Evolutionary conservation across 2,888 invertebrate genomes (phyloP), one percentile per base, ranked within the genome.

Genomic region (Sialis fuliginosa): DNA sequence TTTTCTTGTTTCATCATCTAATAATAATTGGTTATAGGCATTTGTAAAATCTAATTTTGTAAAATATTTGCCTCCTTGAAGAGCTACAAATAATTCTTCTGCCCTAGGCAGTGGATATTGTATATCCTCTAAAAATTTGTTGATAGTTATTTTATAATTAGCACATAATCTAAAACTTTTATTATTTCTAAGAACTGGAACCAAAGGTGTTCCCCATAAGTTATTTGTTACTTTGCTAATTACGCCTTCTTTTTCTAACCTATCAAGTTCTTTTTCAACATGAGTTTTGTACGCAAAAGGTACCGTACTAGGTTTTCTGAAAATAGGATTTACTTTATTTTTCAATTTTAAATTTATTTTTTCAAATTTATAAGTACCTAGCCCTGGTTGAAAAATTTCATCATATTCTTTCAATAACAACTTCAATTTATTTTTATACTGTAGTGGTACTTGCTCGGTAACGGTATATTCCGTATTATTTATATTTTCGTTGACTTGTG

Each of bases 141-240:
- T 57, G 30, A 56, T 33, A 6, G 54, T 54, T 4, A 54, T 8
- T 33, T 54, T 56, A 40, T 52, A 57, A 49, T 56, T 50, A 2
- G 54, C 54, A 44, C 55, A 55, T 40, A 56, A 50, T 39, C 57
- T 49, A 5, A 61, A 50, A 6, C 39, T 33, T 5, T 52, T 52
- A 45, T 56, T 48, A 12, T 51, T 49, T 51, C 60, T 60, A 2
- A 51, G 44, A 12, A 60, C 56, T 5, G 55, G 54, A 1, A 60
- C 60, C 13, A 59, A 55, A 2, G 60, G 59, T 6, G 60, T 58
- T 9, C 56, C 58, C 58, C 59, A 60, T 39, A 58, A 55, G 30
- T 56, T 57, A 13, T 43, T 43, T 10, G 57, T 43, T 39, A 54
- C 46, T 32, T 48, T 44, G 49, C 52, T 45, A 51, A 53, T 13